Percentiles rank a stretch among this genome's conserved stretches.
Evolutionary conservation across 2,113 vertebrate genomes (phyloP).

Genomic region (Erythrocercus mccallii): DNA sequence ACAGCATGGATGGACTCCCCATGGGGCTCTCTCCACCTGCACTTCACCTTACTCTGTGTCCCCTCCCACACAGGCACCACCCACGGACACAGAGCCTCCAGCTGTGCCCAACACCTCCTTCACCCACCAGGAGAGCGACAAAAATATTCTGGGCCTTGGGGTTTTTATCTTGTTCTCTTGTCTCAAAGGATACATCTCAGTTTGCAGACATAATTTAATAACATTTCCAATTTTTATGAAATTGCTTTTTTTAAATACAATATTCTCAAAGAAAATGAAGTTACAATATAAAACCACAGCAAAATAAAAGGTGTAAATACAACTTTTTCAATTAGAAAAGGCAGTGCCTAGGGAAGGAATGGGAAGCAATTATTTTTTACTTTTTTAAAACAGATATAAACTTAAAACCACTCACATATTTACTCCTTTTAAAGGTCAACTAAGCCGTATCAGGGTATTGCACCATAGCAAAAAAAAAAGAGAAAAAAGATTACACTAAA

Average conservation of each 20-base stretch:
- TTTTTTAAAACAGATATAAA: not conserved
- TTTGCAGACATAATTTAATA: constrained; percentile 13
- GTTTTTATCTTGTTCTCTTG: not conserved
- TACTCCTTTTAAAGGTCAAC: not conserved
- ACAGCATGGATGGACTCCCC: not conserved
- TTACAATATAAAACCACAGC: constrained; percentile 58
- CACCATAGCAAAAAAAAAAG: not conserved
- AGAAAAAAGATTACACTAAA: not conserved
- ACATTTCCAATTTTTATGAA: constrained; percentile 44
- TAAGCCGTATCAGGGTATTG: not conserved
- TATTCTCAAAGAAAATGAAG: constrained; percentile 14
- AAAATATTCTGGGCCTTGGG: not conserved
- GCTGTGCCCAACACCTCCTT: fast-evolving
- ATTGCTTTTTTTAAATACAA: constrained; percentile 37
- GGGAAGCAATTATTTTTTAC: not conserved
- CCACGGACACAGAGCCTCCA: not conserved
- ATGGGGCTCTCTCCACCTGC: not conserved
- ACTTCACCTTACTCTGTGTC: fast-evolving
- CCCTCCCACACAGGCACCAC: not conserved
- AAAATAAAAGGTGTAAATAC: not conserved
- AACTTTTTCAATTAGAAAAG: constrained; percentile 38
- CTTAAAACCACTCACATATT: constrained; percentile 21
- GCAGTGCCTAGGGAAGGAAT: not conserved
- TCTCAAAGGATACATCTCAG: not conserved
- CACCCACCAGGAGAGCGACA: fast-evolving